These are phyloP conservation scores for Criorhina ranunculi DNA, from an alignment of 2,888 invertebrate genomes.

Conservation along the genomic window DNA sequence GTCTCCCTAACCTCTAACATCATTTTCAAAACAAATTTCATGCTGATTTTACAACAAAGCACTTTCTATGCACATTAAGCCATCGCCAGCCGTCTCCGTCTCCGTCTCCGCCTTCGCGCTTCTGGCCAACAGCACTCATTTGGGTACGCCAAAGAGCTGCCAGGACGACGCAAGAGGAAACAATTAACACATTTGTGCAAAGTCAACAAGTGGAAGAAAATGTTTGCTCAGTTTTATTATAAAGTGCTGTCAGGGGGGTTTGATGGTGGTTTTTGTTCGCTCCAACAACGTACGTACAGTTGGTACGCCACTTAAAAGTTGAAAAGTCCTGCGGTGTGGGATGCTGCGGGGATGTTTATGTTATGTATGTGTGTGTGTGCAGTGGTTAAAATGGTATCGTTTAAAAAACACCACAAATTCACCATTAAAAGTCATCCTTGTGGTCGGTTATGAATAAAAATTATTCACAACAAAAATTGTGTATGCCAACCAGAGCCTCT, in stretches of 20 bases:
- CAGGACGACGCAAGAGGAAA: conserved; percentile 62
- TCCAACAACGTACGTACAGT: conserved; percentile 12
- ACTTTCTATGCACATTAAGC: conserved; percentile 58
- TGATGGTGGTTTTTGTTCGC: neutral
- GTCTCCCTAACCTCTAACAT: neutral
- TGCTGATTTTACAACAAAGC: conserved; percentile 59
- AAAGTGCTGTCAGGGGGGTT: conserved; percentile 42
- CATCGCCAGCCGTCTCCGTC: conserved; percentile 19
- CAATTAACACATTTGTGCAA: conserved; percentile 76
- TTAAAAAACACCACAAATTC: conserved; percentile 69
- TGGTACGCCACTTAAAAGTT: conserved; percentile 49
- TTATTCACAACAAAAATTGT: conserved; percentile 66
- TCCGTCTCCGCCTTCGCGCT: conserved; percentile 25
- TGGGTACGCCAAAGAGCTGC: conserved; percentile 29
- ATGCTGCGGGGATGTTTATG: conserved; percentile 2
- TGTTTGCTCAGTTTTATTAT: conserved; percentile 74
- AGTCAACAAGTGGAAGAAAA: conserved; percentile 73
- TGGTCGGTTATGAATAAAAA: conserved; percentile 73
- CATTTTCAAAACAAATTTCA: conserved; percentile 44
- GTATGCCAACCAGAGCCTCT: neutral
- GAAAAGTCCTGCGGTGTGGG: conserved; percentile 40
- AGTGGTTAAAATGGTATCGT: conserved; percentile 47
- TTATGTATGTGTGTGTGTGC: too few species aligned
- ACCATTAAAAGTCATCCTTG: conserved; percentile 72
- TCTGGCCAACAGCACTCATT: conserved; percentile 41